phyloP scores from a whole-genome alignment of 2,797 vertebrate genomes.

The Cyclura pinguis region DNA sequence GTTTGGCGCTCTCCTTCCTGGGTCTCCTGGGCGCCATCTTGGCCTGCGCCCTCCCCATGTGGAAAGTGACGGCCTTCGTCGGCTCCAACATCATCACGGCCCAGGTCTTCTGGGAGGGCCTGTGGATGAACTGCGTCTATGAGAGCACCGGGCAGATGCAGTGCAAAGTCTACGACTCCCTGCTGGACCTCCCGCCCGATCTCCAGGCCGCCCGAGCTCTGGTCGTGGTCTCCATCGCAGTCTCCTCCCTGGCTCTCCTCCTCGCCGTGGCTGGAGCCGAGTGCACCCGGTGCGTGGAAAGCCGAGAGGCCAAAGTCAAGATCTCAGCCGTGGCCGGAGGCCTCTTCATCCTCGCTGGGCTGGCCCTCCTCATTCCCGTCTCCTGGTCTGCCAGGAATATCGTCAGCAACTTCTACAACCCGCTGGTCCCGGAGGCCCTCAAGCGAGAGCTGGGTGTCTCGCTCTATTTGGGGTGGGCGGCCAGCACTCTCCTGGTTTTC shows the following conservation, averaged over 20 bases:
- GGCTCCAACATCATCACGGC: conserved; percentile 88
- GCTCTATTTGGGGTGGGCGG: conserved; percentile 87
- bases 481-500: conserved; percentile 82
- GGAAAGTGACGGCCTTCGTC: conserved; percentile 89
- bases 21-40: conserved; percentile 87
- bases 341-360: conserved; percentile 81
- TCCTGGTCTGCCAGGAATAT: conserved; percentile 88
- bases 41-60: conserved; percentile 89
- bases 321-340: conserved; percentile 80
- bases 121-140: conserved; percentile 90
- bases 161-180: conserved; percentile 88
- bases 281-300: conserved; percentile 85
- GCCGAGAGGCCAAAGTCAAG: conserved; percentile 77
- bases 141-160: conserved; percentile 90
- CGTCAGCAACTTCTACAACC: conserved; percentile 88
- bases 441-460: conserved; percentile 89
- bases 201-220: conserved; percentile 85
- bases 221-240: conserved; percentile 83
- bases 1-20: conserved; percentile 82
- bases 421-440: conserved; percentile 85
- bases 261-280: conserved; percentile 82
- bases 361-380: conserved; percentile 81
- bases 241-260: conserved; percentile 82
- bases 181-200: conserved; percentile 86
- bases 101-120: conserved; percentile 91